phyloP scores from a whole-genome alignment of 2,888 invertebrate genomes.

The Ophion ellenae region DNA sequence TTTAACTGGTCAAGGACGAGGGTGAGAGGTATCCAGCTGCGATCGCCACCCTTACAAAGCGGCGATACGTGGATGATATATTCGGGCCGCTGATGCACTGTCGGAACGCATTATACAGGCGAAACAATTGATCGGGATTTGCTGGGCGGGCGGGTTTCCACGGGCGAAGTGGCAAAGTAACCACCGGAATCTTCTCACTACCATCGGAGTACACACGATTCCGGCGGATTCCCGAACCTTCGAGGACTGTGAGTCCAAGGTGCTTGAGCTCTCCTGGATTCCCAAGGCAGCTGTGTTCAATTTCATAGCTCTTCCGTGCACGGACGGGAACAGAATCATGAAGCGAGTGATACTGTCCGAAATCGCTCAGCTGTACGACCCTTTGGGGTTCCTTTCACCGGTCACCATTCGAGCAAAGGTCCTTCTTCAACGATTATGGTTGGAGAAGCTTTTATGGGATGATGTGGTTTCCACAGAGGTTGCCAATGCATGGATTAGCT shows the following conservation, averaged over 20 bases:
- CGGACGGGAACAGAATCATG: background rate
- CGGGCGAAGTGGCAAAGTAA: conserved; percentile 59
- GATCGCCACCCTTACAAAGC: background rate
- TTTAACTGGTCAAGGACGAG: background rate
- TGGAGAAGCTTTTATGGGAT: conserved; percentile 48
- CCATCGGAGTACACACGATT: background rate
- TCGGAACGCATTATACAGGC: no score
- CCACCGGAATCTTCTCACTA: background rate
- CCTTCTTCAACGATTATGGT: conserved; percentile 49
- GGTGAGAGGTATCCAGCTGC: background rate
- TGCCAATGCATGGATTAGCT: conserved; percentile 7
- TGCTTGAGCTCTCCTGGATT: background rate
- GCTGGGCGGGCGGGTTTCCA: conserved; percentile 59
- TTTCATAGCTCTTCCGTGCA: background rate
- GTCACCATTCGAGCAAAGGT: conserved; percentile 47
- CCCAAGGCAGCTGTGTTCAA: no score
- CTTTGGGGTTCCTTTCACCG: conserved; percentile 40
- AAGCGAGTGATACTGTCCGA: background rate
- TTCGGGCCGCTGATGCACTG: no score
- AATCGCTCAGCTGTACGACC: conserved; percentile 14
- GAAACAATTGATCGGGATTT: background rate
- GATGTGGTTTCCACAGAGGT: conserved; percentile 16
- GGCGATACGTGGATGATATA: background rate
- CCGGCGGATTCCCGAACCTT: background rate
- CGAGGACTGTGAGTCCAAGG: conserved; percentile 22